Conservation (phyloP, 2,113 vertebrate genomes). For the Athene noctua region DNA sequence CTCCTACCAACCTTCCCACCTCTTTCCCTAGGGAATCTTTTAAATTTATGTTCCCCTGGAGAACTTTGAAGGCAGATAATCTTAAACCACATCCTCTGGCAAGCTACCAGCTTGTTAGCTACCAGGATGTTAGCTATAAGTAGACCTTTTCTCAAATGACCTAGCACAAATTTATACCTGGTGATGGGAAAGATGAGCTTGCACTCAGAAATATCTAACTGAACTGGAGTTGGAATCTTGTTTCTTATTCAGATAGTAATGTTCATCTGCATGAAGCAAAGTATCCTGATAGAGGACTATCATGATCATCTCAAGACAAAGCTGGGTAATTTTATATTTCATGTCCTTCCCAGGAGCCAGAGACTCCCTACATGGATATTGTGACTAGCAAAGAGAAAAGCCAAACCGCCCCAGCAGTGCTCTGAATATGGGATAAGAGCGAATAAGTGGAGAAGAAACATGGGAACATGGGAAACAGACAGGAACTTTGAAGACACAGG, state of each 20-base stretch:
- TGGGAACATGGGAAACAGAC: neutral
- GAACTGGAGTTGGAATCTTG: neutral
- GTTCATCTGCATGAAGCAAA: neutral
- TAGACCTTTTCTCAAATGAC: neutral
- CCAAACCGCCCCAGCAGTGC: neutral
- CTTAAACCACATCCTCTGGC: neutral
- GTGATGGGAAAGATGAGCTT: neutral
- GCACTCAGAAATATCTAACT: neutral
- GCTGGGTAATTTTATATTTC: neutral
- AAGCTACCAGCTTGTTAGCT: neutral
- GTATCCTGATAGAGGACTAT: neutral
- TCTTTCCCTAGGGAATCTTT: neutral
- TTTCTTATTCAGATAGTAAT: neutral
- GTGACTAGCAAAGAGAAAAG: neutral
- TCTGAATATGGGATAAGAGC: neutral
- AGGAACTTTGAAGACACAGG: neutral
- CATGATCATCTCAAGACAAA: neutral
- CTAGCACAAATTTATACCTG: neutral
- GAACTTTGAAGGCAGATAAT: neutral
- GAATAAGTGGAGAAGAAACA: neutral
- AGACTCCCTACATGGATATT: neutral
- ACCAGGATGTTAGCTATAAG: neutral
- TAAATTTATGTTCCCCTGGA: neutral
- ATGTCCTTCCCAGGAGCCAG: neutral
- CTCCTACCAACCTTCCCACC: neutral